Conservation (phyloP, 1,140 invertebrate species). For the Caerostris extrusa region DNA sequence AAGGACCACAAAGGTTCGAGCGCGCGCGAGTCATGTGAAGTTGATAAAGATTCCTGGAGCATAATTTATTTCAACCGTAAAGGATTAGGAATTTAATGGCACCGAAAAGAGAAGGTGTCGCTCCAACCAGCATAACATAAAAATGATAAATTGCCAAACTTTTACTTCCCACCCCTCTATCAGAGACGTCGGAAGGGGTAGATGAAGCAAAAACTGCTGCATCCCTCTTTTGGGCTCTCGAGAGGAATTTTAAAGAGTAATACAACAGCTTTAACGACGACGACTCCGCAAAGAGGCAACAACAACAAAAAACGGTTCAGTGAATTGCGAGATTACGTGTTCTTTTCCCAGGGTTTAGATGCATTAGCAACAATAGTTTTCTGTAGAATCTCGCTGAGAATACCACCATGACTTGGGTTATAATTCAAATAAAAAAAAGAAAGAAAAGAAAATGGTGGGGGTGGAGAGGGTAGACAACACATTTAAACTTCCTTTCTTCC, state of each 20-base stretch:
- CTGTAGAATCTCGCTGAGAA: background rate
- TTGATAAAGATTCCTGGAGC: slow-evolving; percentile 14
- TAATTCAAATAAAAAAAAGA: slow-evolving; percentile 25
- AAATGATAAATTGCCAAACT: slow-evolving; percentile 61
- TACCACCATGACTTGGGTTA: slow-evolving; percentile 41
- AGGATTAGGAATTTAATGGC: slow-evolving; percentile 49
- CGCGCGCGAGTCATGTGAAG: background rate
- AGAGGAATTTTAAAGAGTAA: slow-evolving; percentile 47
- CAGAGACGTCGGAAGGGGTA: background rate
- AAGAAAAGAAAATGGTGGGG: background rate
- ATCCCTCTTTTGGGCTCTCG: background rate
- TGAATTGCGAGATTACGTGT: slow-evolving; percentile 47
- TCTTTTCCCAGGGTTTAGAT: background rate
- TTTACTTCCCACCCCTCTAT: background rate
- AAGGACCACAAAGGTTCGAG: background rate
- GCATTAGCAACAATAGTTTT: slow-evolving; percentile 42
- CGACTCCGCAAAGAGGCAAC: slow-evolving; percentile 1
- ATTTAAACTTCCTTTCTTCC: background rate
- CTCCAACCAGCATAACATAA: slow-evolving; percentile 28
- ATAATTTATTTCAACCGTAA: slow-evolving; percentile 46
- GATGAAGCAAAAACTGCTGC: slow-evolving; percentile 26
- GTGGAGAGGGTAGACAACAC: background rate
- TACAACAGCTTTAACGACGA: slow-evolving; percentile 61
- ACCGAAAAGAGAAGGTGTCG: background rate
- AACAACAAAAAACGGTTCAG: slow-evolving; percentile 21